A percentile compares a stretch with the other conserved stretches of the same genome.
phyloP scores from a whole-genome alignment of 1,140 invertebrate species.

The Rhynchophorus ferrugineus region DNA sequence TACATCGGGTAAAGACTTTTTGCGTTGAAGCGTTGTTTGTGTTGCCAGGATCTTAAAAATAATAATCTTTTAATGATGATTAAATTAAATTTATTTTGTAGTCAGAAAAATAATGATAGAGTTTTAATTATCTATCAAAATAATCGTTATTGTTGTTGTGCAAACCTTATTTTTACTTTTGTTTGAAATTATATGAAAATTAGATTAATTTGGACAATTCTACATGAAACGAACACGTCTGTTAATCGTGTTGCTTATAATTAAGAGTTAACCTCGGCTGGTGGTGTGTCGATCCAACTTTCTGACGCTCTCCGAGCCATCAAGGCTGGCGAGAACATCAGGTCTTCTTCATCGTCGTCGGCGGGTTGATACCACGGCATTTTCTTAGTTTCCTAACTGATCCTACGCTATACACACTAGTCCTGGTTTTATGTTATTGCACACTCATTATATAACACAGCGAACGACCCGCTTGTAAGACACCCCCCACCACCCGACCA shows the following conservation, averaged over 20 bases:
- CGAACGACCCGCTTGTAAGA: too few relatives aligned
- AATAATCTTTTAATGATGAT: too few relatives aligned
- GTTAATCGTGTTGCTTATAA: background rate
- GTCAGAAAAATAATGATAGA: too few relatives aligned
- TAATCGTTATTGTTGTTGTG: too few relatives aligned
- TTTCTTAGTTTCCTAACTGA: background rate
- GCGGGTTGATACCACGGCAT: conserved; percentile 61
- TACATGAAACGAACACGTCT: too few relatives aligned
- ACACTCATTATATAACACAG: too few relatives aligned
- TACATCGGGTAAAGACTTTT: conserved; percentile 93
- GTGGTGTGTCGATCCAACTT: conserved; percentile 78
- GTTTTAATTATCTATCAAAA: too few relatives aligned
- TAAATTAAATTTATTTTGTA: too few relatives aligned
- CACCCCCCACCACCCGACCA: too few relatives aligned
- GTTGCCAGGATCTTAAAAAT: conserved; percentile 34
- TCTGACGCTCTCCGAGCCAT: conserved; percentile 74
- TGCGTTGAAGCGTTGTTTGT: conserved; percentile 63
- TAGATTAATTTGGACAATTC: too few relatives aligned
- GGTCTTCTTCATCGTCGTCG: conserved; percentile 68
- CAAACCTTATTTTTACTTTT: too few relatives aligned
- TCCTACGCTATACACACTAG: background rate
- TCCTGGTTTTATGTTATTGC: background rate
- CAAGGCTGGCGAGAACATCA: conserved; percentile 75
- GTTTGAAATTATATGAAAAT: too few relatives aligned
- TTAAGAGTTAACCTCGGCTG: conserved; percentile 59